phyloP scores from a whole-genome alignment of 1,140 invertebrate species.

The Harlomillsia oculata region DNA sequence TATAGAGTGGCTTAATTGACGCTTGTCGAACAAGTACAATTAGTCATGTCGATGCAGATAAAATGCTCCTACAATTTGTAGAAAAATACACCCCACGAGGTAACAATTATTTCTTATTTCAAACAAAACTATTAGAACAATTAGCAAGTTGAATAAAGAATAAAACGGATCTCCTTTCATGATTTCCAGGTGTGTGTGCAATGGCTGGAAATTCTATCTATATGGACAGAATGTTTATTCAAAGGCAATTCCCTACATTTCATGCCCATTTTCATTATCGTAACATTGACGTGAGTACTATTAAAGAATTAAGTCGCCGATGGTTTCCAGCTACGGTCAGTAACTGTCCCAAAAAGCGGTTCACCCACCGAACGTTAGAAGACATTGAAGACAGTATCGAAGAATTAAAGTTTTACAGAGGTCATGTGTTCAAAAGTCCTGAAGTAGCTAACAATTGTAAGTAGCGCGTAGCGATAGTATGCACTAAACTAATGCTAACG shows the following conservation, averaged over 20 bases:
- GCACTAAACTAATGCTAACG: too few relatives aligned
- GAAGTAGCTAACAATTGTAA: too few relatives aligned
- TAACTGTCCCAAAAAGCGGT: conserved; percentile 53
- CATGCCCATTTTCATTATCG: conserved; percentile 79
- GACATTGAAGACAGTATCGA: conserved; percentile 79
- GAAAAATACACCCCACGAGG: conserved; percentile 54
- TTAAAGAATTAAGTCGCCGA: conserved; percentile 71
- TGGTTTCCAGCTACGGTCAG: conserved; percentile 59
- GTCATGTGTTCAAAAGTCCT: conserved; percentile 52
- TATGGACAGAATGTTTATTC: conserved; percentile 69
- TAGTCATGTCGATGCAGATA: conserved; percentile 56
- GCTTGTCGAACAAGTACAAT: conserved; percentile 58
- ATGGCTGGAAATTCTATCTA: conserved; percentile 84
- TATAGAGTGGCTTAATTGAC: conserved; percentile 64
- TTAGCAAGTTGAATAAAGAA: too few relatives aligned
- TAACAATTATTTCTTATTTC: conserved; percentile 12
- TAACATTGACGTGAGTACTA: conserved; percentile 80
- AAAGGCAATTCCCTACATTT: conserved; percentile 63
- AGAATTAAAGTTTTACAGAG: conserved; percentile 66
- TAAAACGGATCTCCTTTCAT: not conserved
- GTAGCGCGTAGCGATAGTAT: too few relatives aligned
- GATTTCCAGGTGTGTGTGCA: conserved; percentile 49
- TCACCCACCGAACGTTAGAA: conserved; percentile 61
- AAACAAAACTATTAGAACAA: not conserved
- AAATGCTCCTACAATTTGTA: conserved; percentile 62